Percentiles rank a stretch among this genome's conserved stretches.
phyloP scores from a whole-genome alignment of 1,140 invertebrate species.

The Drosophila murphyi region DNA sequence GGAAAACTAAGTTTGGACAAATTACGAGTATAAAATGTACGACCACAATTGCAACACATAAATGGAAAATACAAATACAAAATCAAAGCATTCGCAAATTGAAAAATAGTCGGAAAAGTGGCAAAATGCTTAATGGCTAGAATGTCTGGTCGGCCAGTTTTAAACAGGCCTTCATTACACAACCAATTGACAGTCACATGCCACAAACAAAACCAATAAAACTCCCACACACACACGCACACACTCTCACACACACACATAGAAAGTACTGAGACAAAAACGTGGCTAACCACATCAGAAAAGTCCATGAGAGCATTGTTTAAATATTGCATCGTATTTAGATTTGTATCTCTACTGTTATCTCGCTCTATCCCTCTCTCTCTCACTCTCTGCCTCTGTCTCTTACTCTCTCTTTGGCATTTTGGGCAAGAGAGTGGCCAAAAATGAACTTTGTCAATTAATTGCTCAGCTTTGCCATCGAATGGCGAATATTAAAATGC shows the following conservation, averaged over 20 bases:
- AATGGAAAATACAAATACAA: constrained; percentile 18
- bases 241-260: constrained; percentile 1
- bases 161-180: constrained; percentile 51
- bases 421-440: constrained; percentile 44
- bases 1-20: constrained; percentile 21
- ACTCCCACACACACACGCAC: constrained; percentile 17
- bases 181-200: constrained; percentile 76
- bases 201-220: constrained; percentile 59
- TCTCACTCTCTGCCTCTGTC: background rate
- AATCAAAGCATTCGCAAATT: constrained; percentile 50
- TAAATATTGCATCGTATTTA: constrained; percentile 63
- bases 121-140: constrained; percentile 4
- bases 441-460: constrained; percentile 83
- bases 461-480: constrained; percentile 59
- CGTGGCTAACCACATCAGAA: constrained; percentile 44
- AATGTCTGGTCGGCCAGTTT: constrained; percentile 50
- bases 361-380: constrained; percentile 7
- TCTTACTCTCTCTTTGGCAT: background rate
- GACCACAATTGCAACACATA: constrained; percentile 20
- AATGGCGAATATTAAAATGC: constrained; percentile 37
- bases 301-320: constrained; percentile 51
- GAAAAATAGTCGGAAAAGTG: constrained; percentile 32
- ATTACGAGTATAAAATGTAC: constrained; percentile 25
- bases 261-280: constrained; percentile 36
- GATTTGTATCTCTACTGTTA: constrained; percentile 15